phyloP scores from a whole-genome alignment of 2,113 vertebrate genomes.

The Lipophrys pholis region DNA sequence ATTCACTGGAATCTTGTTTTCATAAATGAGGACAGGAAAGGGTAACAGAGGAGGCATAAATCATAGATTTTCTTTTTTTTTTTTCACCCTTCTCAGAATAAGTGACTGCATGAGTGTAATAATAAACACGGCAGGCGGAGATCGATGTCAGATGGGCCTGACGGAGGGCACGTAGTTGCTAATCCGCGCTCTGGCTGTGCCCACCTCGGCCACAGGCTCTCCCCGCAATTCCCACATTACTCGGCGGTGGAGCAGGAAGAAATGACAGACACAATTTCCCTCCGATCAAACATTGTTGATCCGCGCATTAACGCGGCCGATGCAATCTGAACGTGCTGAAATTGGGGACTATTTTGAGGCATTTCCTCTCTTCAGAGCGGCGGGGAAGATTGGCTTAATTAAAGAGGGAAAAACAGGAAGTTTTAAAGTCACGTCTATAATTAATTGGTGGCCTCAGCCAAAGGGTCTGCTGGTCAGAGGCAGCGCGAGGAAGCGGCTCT shows the following conservation, averaged over 20 bases:
- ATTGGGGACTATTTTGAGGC: constrained; percentile 82
- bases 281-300: constrained; percentile 83
- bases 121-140: constrained; percentile 79
- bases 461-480: constrained; percentile 79
- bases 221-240: constrained; percentile 85
- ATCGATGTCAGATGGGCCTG: constrained; percentile 76
- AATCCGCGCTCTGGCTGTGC: constrained; percentile 50
- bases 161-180: constrained; percentile 82
- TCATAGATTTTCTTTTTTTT: constrained; percentile 58
- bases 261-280: constrained; percentile 86
- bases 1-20: constrained; percentile 76
- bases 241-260: constrained; percentile 82
- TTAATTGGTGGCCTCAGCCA: constrained; percentile 84
- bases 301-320: constrained; percentile 78
- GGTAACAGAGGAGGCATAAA: constrained; percentile 76
- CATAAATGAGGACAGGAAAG: constrained; percentile 74
- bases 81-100: constrained; percentile 54
- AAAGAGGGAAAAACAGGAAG: constrained; percentile 87
- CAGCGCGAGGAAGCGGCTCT: constrained; percentile 72
- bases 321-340: constrained; percentile 84
- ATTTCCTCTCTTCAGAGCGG: constrained; percentile 82
- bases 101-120: constrained; percentile 72
- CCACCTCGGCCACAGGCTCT: constrained; percentile 53
- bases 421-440: constrained; percentile 85
- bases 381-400: constrained; percentile 84